Evolutionary conservation across 2,888 invertebrate genomes (phyloP), one percentile per base, ranked within the genome.

Genomic region (Oscheius sp.): DNA sequence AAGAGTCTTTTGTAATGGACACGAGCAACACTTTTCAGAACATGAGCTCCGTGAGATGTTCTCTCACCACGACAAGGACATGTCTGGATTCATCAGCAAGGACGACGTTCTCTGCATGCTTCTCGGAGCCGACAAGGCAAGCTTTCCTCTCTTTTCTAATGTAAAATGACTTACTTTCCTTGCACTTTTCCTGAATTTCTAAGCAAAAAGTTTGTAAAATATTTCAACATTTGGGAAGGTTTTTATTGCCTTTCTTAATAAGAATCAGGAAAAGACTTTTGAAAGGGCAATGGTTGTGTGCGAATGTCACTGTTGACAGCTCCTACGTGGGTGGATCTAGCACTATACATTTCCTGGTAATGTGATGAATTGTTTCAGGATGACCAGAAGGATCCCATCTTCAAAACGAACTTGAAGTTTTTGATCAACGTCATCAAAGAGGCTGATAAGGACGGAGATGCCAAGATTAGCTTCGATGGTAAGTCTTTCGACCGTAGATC

Each of bases 101-200:
- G 83, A 84, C 65, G 84, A 84, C 69, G 73, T 84, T 39, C 65
- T 84, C 57, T 75, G 78, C 58, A 84, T 84, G 84, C 73, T 84
- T 27, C 72, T 84, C 52, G 77, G 71, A 31, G 84, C 84, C 50
- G 82, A 83, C 53, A 80, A 82, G 67, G 80, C 79, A 12, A 27
- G 1, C 20, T 8, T 37, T 15, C 33, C 3, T 2, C 3, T 27
- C 4, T 42, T 42, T 37, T 15, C 37, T 37, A 8, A n/a, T n/a
- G n/a, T n/a, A n/a, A n/a, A n/a, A n/a, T n/a, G n/a, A n/a, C n/a
- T n/a, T n/a, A n/a, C n/a, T n/a, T n/a, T n/a, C n/a, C n/a, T n/a
- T n/a, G n/a, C n/a, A n/a, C n/a, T n/a, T n/a, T n/a, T n/a, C n/a
- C n/a, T n/a, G n/a, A n/a, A n/a, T n/a, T n/a, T n/a, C n/a, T n/a